These are phyloP conservation scores for Diuraphis noxia DNA, from an alignment of 1,140 invertebrate species.

Conservation along the genomic window DNA sequence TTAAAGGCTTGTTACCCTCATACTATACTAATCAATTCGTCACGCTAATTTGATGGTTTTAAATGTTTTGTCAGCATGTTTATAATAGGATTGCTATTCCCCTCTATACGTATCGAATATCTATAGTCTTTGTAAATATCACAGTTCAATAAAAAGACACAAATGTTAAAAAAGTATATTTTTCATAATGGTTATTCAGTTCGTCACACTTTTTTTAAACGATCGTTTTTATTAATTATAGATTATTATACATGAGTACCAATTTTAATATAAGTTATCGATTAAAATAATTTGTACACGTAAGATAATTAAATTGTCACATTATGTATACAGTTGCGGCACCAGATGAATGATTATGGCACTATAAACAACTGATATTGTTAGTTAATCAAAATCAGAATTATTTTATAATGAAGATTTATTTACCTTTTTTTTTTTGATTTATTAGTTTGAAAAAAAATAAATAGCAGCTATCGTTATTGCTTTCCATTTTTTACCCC, in stretches of 20 bases:
- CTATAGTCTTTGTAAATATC: neutral
- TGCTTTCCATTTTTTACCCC: slow-evolving; percentile 45
- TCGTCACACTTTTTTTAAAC: neutral
- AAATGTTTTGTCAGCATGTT: slow-evolving; percentile 49
- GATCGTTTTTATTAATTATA: neutral
- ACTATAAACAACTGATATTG: neutral
- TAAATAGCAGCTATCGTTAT: slow-evolving; percentile 41
- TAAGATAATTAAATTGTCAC: neutral
- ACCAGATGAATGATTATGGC: neutral
- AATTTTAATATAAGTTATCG: neutral
- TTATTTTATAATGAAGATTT: neutral
- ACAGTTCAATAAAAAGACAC: neutral
- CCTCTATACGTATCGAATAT: neutral
- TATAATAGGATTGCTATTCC: slow-evolving; percentile 32
- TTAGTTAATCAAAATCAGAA: neutral
- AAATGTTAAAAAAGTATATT: neutral
- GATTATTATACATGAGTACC: neutral
- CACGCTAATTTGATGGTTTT: slow-evolving; percentile 33
- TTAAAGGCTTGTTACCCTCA: slow-evolving; percentile 30
- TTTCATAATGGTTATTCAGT: neutral
- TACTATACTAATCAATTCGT: slow-evolving; percentile 21
- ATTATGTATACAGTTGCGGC: neutral
- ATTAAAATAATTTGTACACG: neutral
- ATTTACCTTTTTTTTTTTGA: neutral
- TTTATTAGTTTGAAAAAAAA: slow-evolving; percentile 5